Evolutionary conservation across 2,888 invertebrate genomes (phyloP).

Genomic region (Camponotus fellah): DNA sequence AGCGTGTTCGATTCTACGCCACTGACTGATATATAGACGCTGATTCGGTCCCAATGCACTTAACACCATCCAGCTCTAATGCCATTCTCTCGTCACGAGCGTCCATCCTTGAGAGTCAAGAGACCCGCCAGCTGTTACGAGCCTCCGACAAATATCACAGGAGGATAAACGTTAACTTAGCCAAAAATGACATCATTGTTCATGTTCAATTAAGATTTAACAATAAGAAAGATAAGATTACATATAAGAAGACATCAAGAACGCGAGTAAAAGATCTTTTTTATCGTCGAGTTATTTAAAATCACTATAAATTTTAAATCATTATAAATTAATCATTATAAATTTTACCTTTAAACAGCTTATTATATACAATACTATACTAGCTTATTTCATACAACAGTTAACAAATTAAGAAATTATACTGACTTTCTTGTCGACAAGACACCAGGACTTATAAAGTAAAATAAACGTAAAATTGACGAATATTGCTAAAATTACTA

Average conservation of each 20-base stretch:
- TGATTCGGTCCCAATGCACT: conserved; percentile 73
- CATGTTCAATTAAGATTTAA: conserved; percentile 26
- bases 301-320: neutral
- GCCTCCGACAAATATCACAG: conserved; percentile 60
- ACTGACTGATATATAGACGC: conserved; percentile 64
- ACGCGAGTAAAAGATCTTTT: neutral
- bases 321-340: neutral
- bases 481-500: neutral
- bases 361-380: neutral
- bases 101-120: conserved; percentile 71
- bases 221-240: neutral
- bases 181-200: conserved; percentile 46
- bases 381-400: neutral
- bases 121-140: conserved; percentile 72
- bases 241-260: neutral
- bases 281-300: neutral
- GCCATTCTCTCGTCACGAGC: conserved; percentile 73
- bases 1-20: conserved; percentile 54
- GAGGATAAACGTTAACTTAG: conserved; percentile 43
- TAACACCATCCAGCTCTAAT: conserved; percentile 74
- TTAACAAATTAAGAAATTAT: neutral
- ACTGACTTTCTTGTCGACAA: neutral
- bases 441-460: neutral
- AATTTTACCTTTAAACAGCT: neutral
- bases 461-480: neutral